Evolutionary conservation across 1,140 invertebrate genomes (phyloP).

Genomic region (Pogonomyrmex barbatus): DNA sequence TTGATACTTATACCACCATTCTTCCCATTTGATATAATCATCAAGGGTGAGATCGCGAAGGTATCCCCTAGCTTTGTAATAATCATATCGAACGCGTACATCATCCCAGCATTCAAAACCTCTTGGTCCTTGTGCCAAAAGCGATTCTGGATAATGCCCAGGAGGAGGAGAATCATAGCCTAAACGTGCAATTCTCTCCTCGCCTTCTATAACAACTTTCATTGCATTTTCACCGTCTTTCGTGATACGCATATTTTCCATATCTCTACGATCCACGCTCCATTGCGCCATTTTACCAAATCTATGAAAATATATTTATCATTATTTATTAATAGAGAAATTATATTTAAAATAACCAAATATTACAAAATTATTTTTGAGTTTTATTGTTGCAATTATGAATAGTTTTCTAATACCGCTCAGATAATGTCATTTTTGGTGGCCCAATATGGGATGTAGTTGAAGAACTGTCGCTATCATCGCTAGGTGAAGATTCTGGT

Average conservation of each 20-base stretch:
- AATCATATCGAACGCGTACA: constrained; percentile 93
- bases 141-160: constrained; percentile 92
- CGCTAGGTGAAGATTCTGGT: constrained; percentile 84
- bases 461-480: constrained; percentile 85
- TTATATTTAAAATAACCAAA: background rate
- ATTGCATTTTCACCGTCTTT: constrained; percentile 90
- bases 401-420: constrained; percentile 80
- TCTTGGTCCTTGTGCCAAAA: constrained; percentile 89
- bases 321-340: constrained; percentile 4
- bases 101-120: constrained; percentile 94
- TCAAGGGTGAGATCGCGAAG: constrained; percentile 91
- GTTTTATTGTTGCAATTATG: constrained; percentile 8
- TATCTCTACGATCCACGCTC: constrained; percentile 92
- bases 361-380: background rate
- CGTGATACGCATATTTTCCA: constrained; percentile 94
- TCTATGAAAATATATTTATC: constrained; percentile 79
- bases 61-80: constrained; percentile 95
- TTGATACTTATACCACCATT: constrained; percentile 97
- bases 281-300: constrained; percentile 97
- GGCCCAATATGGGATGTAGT: constrained; percentile 84
- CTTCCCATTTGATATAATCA: constrained; percentile 96
- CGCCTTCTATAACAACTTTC: constrained; percentile 91
- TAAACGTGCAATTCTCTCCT: constrained; percentile 85
- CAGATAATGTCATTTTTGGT: constrained; percentile 87
- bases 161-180: constrained; percentile 89